These are phyloP conservation scores for Hylaea fasciaria DNA, from an alignment of 2,888 invertebrate genomes.

Conservation along the genomic window DNA sequence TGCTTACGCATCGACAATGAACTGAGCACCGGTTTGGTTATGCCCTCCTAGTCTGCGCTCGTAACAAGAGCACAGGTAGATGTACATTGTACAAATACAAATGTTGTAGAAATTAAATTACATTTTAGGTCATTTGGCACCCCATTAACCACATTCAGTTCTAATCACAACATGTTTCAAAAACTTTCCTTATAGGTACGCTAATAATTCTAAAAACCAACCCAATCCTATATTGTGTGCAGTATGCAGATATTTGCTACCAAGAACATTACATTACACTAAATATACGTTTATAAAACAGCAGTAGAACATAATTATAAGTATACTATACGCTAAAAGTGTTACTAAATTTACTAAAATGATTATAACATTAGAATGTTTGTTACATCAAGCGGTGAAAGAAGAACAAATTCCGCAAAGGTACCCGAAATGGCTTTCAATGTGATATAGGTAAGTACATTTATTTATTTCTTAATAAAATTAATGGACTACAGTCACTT, in stretches of 20 bases:
- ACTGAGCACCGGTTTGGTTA: too few species aligned
- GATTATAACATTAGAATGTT: slow-evolving; percentile 29
- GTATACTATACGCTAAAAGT: slow-evolving; percentile 6
- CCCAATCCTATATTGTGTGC: not conserved
- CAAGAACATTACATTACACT: slow-evolving; percentile 11
- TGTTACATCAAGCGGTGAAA: slow-evolving; percentile 39
- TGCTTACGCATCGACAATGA: not conserved
- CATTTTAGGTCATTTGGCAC: slow-evolving; percentile 48
- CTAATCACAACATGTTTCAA: slow-evolving; percentile 40
- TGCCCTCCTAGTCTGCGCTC: too few species aligned
- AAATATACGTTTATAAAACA: slow-evolving; percentile 17
- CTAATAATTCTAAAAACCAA: not conserved
- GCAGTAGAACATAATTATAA: slow-evolving; percentile 38
- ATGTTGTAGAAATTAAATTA: slow-evolving; percentile 9
- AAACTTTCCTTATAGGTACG: slow-evolving; percentile 33
- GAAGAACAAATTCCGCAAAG: slow-evolving; percentile 22
- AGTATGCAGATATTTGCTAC: slow-evolving; percentile 1
- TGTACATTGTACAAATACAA: slow-evolving; percentile 13
- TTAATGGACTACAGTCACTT: slow-evolving; percentile 28
- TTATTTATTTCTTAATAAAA: slow-evolving; percentile 37
- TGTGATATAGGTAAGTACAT: too few species aligned
- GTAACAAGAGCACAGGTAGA: not conserved
- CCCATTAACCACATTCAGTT: slow-evolving; percentile 24
- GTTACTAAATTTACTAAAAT: slow-evolving; percentile 8
- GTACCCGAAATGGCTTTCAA: slow-evolving; percentile 46